A percentile compares a stretch with the other conserved stretches of the same genome.
These are phyloP conservation scores for Drosophila fuyamai DNA, from an alignment of 1,140 invertebrate species.

Conservation along the genomic window DNA sequence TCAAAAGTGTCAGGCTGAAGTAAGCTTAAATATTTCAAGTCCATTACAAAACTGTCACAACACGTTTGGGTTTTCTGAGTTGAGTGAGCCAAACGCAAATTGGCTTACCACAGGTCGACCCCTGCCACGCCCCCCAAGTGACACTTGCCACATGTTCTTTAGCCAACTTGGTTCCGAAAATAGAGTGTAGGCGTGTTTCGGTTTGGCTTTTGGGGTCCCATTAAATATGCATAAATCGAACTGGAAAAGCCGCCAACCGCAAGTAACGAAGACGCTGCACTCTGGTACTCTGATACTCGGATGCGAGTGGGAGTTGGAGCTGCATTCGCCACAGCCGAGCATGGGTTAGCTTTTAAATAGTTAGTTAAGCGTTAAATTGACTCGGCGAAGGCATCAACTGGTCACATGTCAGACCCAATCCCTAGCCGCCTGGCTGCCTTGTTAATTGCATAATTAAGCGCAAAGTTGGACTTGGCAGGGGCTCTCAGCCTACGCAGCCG, in stretches of 20 bases:
- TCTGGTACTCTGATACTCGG: background rate
- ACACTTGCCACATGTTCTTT: conserved; percentile 59
- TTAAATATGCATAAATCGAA: conserved; percentile 70
- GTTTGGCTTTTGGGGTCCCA: conserved; percentile 28
- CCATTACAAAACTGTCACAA: conserved; percentile 62
- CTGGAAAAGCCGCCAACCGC: conserved; percentile 26
- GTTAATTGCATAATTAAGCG: conserved; percentile 79
- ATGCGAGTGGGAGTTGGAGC: conserved; percentile 26
- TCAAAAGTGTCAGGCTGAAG: conserved; percentile 13
- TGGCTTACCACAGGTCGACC: conserved; percentile 45
- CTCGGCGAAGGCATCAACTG: conserved; percentile 60
- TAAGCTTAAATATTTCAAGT: conserved; percentile 58
- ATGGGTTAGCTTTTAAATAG: conserved; percentile 62
- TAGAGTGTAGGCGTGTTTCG: conserved; percentile 46
- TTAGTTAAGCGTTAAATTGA: conserved; percentile 78
- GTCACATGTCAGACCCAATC: conserved; percentile 49
- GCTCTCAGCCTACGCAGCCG: conserved; percentile 49
- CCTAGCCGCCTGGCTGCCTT: conserved; percentile 50
- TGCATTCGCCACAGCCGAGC: conserved; percentile 31
- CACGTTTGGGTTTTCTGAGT: conserved; percentile 38
- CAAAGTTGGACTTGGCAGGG: conserved; percentile 35
- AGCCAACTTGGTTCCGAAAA: conserved; percentile 3
- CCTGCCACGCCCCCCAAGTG: conserved; percentile 24
- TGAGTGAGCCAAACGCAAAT: conserved; percentile 48
- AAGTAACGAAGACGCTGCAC: conserved; percentile 22